Conservation (phyloP, 2,797 vertebrate genomes). For the Margarornis squamiger region DNA sequence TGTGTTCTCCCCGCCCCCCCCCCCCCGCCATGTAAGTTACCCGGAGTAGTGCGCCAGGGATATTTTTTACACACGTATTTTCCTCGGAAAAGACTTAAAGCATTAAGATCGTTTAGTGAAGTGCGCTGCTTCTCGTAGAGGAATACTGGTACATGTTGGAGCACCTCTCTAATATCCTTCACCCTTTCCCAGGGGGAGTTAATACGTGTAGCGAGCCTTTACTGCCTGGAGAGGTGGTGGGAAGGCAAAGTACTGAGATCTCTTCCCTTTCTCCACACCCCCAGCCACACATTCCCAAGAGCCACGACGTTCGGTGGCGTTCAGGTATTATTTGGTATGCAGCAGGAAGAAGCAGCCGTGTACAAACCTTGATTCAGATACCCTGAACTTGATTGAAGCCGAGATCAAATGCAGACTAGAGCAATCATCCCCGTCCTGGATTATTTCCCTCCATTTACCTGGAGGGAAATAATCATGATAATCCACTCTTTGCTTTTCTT, state of each 20-base stretch:
- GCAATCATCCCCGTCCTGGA: fast-evolving
- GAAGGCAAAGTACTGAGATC: background rate
- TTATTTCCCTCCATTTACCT: no score
- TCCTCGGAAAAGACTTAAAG: background rate
- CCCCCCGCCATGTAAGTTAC: fast-evolving
- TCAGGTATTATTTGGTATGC: background rate
- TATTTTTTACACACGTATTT: fast-evolving
- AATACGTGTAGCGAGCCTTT: background rate
- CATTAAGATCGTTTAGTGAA: fast-evolving
- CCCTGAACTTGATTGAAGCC: background rate
- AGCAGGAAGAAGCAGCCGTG: background rate
- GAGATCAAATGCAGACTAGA: no score
- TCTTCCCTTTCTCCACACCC: fast-evolving
- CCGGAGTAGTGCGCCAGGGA: fast-evolving
- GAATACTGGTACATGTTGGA: background rate
- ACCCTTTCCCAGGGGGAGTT: fast-evolving
- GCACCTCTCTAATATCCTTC: fast-evolving
- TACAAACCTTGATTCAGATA: background rate
- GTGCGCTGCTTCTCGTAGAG: fast-evolving
- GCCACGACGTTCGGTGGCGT: fast-evolving
- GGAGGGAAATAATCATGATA: background rate
- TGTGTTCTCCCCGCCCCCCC: no score
- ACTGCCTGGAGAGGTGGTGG: background rate
- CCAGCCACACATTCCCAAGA: fast-evolving
- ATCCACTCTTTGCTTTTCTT: background rate